These are phyloP conservation scores for Brachynemurus nebulosus DNA, from an alignment of 2,888 invertebrate genomes.

Conservation along the genomic window DNA sequence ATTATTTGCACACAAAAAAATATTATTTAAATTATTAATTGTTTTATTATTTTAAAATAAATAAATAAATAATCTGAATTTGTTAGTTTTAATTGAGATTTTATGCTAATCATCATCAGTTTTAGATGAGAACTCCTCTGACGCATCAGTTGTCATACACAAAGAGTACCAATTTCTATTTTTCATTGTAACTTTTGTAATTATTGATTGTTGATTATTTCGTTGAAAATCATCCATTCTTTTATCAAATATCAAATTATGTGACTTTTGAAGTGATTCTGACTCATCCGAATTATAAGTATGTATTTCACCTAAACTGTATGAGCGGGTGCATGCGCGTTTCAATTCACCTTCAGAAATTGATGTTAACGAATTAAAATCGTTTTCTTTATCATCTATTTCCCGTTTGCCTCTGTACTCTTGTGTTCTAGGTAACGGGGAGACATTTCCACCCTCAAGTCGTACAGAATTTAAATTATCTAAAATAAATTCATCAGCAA, in stretches of 20 bases:
- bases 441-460: background rate
- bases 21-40: too few relatives aligned
- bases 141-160: background rate
- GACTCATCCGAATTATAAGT: conserved; percentile 11
- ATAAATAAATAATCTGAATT: background rate
- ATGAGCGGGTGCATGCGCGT: conserved; percentile 14
- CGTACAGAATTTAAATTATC: conserved; percentile 7
- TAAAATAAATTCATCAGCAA: conserved; percentile 6
- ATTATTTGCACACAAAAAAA: too few relatives aligned
- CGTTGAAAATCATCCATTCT: background rate
- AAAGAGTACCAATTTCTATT: background rate
- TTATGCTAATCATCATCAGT: background rate
- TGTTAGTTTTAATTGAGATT: background rate
- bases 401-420: background rate
- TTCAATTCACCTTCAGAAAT: conserved; percentile 17
- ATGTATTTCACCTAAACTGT: conserved; percentile 24
- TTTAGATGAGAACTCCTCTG: background rate
- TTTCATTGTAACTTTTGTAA: background rate
- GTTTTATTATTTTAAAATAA: too few relatives aligned
- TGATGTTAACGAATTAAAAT: conserved; percentile 3
- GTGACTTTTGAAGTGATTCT: background rate
- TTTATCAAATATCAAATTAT: background rate
- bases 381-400: background rate
- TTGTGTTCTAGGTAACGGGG: background rate
- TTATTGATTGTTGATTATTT: background rate